These are phyloP conservation scores for Limonius californicus DNA, from an alignment of 1,140 invertebrate genomes.

Conservation along the genomic window DNA sequence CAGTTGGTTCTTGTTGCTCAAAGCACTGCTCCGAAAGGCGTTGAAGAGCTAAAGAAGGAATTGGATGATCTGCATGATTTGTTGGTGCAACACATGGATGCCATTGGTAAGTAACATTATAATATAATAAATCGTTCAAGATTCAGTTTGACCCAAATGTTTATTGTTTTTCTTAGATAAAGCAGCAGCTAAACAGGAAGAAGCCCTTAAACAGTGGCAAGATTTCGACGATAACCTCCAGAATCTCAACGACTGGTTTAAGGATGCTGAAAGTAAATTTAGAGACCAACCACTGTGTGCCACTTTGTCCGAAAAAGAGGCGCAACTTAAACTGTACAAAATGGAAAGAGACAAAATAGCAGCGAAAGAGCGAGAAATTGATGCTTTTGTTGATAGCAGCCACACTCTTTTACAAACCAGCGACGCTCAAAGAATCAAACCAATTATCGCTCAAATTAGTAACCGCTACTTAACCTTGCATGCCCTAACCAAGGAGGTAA, in stretches of 20 bases:
- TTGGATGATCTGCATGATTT: constrained; percentile 64
- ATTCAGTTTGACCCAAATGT: constrained; percentile 11
- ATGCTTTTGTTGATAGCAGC: constrained; percentile 86
- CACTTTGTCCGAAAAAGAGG: constrained; percentile 75
- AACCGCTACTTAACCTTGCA: constrained; percentile 83
- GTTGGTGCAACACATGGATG: constrained; percentile 60
- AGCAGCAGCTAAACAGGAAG: constrained; percentile 65
- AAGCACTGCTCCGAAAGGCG: constrained; percentile 76
- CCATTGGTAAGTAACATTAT: constrained; percentile 52
- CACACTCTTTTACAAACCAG: constrained; percentile 80
- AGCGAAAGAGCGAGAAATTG: constrained; percentile 75
- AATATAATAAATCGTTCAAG: too few relatives aligned
- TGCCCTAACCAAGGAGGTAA: constrained; percentile 80
- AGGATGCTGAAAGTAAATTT: constrained; percentile 75
- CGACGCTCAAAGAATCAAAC: constrained; percentile 81
- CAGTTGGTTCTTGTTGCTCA: constrained; percentile 67
- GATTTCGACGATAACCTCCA: constrained; percentile 82
- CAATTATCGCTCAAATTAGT: constrained; percentile 83
- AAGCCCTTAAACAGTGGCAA: constrained; percentile 77
- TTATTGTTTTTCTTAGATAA: constrained; percentile 45
- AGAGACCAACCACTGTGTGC: constrained; percentile 80
- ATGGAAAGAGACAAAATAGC: constrained; percentile 71
- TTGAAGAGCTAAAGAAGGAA: constrained; percentile 69
- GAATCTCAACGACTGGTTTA: constrained; percentile 78
- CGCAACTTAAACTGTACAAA: constrained; percentile 67